Conservation (phyloP, 2,113 vertebrate genomes). For the Camarhynchus parvulus region DNA sequence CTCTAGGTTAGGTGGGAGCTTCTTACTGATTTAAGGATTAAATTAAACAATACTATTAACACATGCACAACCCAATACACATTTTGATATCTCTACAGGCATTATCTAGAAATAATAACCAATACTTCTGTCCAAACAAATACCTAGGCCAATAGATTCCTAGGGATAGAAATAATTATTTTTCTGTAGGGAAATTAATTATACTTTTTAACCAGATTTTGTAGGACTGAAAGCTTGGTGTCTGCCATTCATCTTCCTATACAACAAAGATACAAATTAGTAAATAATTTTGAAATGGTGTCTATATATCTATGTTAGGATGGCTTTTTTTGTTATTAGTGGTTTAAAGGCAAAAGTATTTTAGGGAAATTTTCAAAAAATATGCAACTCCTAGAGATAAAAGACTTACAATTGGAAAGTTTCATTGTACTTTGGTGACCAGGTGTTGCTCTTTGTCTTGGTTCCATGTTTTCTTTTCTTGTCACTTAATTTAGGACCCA, state of each 20-base stretch:
- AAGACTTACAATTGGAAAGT: conserved; percentile 97
- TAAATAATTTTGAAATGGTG: not conserved
- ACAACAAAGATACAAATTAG: not conserved
- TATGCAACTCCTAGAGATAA: not conserved
- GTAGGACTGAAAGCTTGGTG: not conserved
- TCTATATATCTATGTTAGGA: not conserved
- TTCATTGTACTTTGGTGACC: conserved; percentile 99
- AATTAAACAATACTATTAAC: not conserved
- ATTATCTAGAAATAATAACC: not conserved
- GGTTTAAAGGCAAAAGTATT: not conserved
- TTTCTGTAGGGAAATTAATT: not conserved
- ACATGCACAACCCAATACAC: not conserved
- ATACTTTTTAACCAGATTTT: not conserved
- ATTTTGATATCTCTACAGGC: not conserved
- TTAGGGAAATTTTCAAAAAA: not conserved
- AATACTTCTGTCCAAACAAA: not conserved
- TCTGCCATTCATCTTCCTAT: not conserved
- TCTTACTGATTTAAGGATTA: not conserved
- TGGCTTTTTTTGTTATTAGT: not conserved
- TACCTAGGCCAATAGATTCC: not conserved
- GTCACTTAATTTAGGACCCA: conserved; percentile 92
- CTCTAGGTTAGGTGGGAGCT: not conserved
- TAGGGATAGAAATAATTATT: not conserved
- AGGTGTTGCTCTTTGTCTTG: conserved; percentile 98
- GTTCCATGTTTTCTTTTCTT: conserved; percentile 97